phyloP scores from a whole-genome alignment of 2,888 invertebrate species.

The Cetonia aurata region DNA sequence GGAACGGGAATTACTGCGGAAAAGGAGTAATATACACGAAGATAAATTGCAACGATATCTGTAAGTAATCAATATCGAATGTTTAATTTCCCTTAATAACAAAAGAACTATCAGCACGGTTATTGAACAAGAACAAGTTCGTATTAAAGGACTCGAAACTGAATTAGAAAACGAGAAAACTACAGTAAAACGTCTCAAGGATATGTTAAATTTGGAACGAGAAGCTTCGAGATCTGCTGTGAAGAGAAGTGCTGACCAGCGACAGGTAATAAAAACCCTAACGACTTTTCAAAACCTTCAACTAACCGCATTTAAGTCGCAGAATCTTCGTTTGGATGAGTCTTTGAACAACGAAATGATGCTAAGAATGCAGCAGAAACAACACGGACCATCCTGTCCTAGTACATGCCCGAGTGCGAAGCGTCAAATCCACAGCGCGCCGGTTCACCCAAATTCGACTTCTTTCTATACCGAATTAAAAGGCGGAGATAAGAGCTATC shows the following conservation, averaged over 20 bases:
- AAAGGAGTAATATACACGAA: constrained; percentile 52
- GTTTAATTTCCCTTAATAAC: constrained; percentile 6
- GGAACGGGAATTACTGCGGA: constrained; percentile 54
- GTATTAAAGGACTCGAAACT: constrained; percentile 51
- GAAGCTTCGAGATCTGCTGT: constrained; percentile 40
- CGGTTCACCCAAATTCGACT: constrained; percentile 25
- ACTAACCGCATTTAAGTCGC: not conserved
- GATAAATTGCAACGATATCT: constrained; percentile 51
- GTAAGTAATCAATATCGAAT: constrained; percentile 41
- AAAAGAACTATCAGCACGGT: constrained; percentile 44
- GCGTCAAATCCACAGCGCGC: constrained; percentile 26
- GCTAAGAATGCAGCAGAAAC: constrained; percentile 46
- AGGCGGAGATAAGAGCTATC: constrained; percentile 24
- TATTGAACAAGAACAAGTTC: constrained; percentile 52
- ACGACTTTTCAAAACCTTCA: not conserved
- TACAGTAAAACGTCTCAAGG: constrained; percentile 48
- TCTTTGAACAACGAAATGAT: constrained; percentile 48
- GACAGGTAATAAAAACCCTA: constrained; percentile 47
- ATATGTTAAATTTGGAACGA: constrained; percentile 49
- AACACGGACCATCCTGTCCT: not conserved
- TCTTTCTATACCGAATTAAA: constrained; percentile 51
- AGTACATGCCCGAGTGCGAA: constrained; percentile 9
- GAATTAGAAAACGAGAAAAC: constrained; percentile 52
- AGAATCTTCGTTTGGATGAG: constrained; percentile 49
- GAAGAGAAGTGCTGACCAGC: constrained; percentile 45